phyloP scores from a whole-genome alignment of 64 coral and sea anemone species.

The Cladopsammia gracilis region DNA sequence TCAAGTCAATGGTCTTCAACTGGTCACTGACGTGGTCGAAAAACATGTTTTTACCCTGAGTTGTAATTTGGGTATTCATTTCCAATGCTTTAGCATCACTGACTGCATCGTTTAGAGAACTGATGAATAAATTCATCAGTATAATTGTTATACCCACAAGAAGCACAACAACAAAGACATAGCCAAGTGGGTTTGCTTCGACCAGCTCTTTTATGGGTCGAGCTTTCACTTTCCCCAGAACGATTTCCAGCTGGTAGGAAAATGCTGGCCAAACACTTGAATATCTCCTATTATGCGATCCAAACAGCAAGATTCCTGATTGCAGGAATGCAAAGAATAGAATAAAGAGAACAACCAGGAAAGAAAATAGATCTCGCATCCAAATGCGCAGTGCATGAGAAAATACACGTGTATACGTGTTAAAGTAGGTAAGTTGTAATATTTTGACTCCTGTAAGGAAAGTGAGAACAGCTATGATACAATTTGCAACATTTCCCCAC shows the following conservation, averaged over 20 bases:
- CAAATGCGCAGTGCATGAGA: background rate
- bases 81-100: background rate
- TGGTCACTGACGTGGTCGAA: too few species aligned
- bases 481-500: background rate
- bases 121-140: background rate
- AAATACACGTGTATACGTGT: background rate
- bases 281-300: background rate
- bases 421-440: slow-evolving; percentile 4
- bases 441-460: background rate
- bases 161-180: background rate
- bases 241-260: background rate
- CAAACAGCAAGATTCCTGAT: background rate
- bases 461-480: background rate
- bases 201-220: background rate
- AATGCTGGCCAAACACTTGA: background rate
- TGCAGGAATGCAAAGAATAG: background rate
- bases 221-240: background rate
- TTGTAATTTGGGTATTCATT: too few species aligned
- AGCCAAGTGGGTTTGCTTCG: background rate
- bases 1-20: too few species aligned
- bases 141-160: background rate
- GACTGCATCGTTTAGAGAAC: background rate
- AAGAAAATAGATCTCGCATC: background rate
- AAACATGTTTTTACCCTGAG: too few species aligned
- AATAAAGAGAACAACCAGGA: background rate